A percentile compares a stretch with the other conserved stretches of the same genome.
Evolutionary conservation across 2,797 vertebrate genomes (phyloP).

Genomic region (Prunella strophiata): DNA sequence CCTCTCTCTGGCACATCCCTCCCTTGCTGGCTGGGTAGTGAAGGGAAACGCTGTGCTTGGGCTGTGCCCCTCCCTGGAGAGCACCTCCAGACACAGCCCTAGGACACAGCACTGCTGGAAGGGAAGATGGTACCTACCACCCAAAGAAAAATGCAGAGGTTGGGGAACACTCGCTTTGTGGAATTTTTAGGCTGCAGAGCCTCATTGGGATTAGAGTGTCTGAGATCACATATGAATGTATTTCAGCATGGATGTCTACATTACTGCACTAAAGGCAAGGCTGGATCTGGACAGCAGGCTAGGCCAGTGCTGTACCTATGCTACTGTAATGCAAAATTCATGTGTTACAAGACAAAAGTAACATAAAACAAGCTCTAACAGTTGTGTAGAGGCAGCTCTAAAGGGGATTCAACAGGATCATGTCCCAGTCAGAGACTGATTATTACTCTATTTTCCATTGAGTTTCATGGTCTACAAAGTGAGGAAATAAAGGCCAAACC

Average conservation of each 20-base stretch:
- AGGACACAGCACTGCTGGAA: background rate
- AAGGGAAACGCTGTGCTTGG: fast-evolving
- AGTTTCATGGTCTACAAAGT: background rate
- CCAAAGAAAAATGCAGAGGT: background rate
- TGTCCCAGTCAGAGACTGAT: background rate
- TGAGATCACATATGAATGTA: fast-evolving
- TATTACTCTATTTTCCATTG: background rate
- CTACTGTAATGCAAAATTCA: background rate
- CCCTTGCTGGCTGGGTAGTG: fast-evolving
- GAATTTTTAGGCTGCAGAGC: background rate
- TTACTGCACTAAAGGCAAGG: background rate
- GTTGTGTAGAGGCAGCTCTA: background rate
- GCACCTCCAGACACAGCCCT: fast-evolving
- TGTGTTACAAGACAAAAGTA: background rate
- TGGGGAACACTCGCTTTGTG: background rate
- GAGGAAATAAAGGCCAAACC: background rate
- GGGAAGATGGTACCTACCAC: background rate
- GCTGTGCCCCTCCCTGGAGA: background rate
- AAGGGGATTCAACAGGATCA: background rate
- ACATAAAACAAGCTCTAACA: background rate
- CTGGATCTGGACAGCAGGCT: background rate
- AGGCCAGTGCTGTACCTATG: background rate
- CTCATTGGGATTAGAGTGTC: background rate
- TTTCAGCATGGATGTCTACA: background rate
- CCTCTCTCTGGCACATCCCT: fast-evolving